A percentile compares a stretch with the other conserved stretches of the same genome.
phyloP scores from a whole-genome alignment of 1,140 invertebrate genomes.

The Drosophila sturtevanti region DNA sequence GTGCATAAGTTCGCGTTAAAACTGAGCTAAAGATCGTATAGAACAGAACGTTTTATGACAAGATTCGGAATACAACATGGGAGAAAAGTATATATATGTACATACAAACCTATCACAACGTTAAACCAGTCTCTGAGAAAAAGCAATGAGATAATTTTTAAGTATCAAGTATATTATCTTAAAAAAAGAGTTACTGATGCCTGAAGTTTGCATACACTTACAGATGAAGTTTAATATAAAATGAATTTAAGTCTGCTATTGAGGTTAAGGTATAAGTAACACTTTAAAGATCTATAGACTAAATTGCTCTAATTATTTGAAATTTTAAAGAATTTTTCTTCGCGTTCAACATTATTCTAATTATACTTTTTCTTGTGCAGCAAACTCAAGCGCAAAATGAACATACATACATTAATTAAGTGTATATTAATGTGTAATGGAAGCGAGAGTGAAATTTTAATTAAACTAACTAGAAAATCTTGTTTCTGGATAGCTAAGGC shows the following conservation, averaged over 20 bases:
- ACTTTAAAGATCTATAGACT: too few species aligned
- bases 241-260: neutral
- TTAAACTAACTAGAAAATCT: neutral
- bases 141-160: slow-evolving; percentile 43
- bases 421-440: neutral
- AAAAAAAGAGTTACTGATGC: neutral
- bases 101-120: slow-evolving; percentile 18
- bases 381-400: too few species aligned
- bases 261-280: too few species aligned
- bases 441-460: neutral
- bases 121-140: slow-evolving; percentile 55
- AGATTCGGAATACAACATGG: slow-evolving; percentile 29
- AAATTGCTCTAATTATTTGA: too few species aligned
- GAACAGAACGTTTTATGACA: slow-evolving; percentile 65
- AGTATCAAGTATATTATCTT: slow-evolving; percentile 23
- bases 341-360: too few species aligned
- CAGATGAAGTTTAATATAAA: neutral
- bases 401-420: too few species aligned
- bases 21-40: slow-evolving; percentile 64
- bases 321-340: too few species aligned
- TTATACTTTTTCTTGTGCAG: too few species aligned
- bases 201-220: neutral
- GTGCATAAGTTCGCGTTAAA: slow-evolving; percentile 46
- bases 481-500: neutral
- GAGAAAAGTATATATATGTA: slow-evolving; percentile 33